Evolutionary conservation across 1,140 invertebrate species (phyloP).

Genomic region (Pogonognathellus flavescens): DNA sequence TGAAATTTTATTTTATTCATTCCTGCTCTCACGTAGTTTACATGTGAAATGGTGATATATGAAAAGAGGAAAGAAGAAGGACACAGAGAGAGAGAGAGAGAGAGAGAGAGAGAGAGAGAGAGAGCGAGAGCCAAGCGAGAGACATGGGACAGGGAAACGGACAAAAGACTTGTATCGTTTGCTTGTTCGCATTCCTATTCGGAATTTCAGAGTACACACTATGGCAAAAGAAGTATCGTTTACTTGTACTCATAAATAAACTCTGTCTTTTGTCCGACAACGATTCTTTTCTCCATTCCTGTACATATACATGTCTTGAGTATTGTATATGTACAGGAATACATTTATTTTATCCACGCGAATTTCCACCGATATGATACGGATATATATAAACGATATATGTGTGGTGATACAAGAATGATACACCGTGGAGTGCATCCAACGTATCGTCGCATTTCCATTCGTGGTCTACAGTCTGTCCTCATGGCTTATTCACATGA

Average conservation of each 20-base stretch:
- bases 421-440: too few species aligned
- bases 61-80: background rate
- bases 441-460: too few species aligned
- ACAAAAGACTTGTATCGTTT: conserved; percentile 41
- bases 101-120: background rate
- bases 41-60: conserved; percentile 24
- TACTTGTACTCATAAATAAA: conserved; percentile 14
- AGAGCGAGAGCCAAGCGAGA: background rate
- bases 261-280: conserved; percentile 40
- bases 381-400: too few species aligned
- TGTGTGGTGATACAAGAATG: too few species aligned
- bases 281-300: background rate
- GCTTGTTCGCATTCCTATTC: conserved; percentile 27
- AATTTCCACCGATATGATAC: too few species aligned
- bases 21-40: background rate
- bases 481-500: too few species aligned
- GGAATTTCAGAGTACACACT: conserved; percentile 32
- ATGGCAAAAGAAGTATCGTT: conserved; percentile 20
- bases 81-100: background rate
- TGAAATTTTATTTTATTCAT: background rate
- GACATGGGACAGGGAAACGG: conserved; percentile 4
- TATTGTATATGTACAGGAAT: background rate
- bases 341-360: background rate
- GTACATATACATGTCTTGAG: background rate
- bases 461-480: too few species aligned